A percentile compares a stretch with the other conserved stretches of the same genome.
Evolutionary conservation across 2,888 invertebrate species (phyloP).

Genomic region (Phengaris arion): DNA sequence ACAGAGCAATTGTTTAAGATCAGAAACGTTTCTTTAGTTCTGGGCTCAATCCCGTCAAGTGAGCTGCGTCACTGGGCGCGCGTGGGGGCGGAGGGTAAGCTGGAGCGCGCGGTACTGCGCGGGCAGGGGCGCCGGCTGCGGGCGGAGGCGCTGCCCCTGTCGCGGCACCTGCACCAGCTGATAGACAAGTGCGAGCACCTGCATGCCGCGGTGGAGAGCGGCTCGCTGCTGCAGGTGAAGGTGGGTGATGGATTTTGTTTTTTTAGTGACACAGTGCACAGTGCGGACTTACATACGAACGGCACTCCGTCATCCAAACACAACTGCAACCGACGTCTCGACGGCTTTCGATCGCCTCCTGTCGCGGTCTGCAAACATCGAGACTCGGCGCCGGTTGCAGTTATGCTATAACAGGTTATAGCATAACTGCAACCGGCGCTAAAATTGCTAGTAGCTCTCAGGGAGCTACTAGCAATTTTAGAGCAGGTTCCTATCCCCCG

Average conservation of each 20-base stretch:
- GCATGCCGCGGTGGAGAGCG: constrained; percentile 87
- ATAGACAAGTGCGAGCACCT: constrained; percentile 88
- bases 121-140: constrained; percentile 68
- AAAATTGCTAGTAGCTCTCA: too few relatives aligned
- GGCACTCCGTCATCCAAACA: too few relatives aligned
- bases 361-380: too few relatives aligned
- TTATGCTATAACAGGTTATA: too few relatives aligned
- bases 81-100: constrained; percentile 58
- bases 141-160: constrained; percentile 54
- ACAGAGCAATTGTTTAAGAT: background rate
- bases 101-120: constrained; percentile 70
- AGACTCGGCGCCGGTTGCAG: too few relatives aligned
- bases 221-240: constrained; percentile 84
- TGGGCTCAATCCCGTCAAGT: constrained; percentile 58
- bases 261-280: too few relatives aligned
- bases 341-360: too few relatives aligned
- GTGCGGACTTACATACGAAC: too few relatives aligned
- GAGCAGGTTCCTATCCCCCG: too few relatives aligned
- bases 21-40: constrained; percentile 44
- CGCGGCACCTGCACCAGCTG: constrained; percentile 77
- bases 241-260: constrained; percentile 42
- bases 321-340: too few relatives aligned
- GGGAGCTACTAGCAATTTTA: too few relatives aligned
- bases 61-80: constrained; percentile 68
- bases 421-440: too few relatives aligned